Base-by-base conservation (phyloP, 2,113 vertebrate species). In the Otolemur garnettii region DNA sequence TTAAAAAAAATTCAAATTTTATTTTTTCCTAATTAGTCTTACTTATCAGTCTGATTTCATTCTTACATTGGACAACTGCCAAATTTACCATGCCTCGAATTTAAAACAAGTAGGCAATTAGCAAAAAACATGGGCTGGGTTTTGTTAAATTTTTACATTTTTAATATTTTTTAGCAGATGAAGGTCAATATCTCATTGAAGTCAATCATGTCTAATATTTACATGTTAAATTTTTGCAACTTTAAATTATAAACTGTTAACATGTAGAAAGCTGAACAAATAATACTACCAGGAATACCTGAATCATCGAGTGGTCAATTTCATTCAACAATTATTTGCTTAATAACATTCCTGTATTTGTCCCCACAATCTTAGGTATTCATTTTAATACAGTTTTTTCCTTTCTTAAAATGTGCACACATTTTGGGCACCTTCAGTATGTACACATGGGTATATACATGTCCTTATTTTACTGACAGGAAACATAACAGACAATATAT, bases 91-190 rank as follows among this genome's bases (percentile, higher is more conserved):
- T 86, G 50, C 30, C 78, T 71, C 30, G 1, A 66, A 83, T 93
- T 95, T 57, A 90, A 95, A 93, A 91, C 72, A 80, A 69, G 12
- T 69, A 90, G 68, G 38, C 53, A 94, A 60, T 86, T 92, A 60
- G 69, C 59, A 94, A 82, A 95, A 95, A 19, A 30, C 45, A 50
- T 77, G 4, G 19, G 5, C 1, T 53, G 10, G 72, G 57, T 72
- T 79, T 64, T 93, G 33, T 72, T 60, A 83, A 64, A 60, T 62
- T 87, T 79, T 59, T 60, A 87, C 24, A n/a, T 53, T 90, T 35
- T 33, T 78, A 19, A 28, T 71, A 74, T 71, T 74, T 90, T 91
- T 68, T 60, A 94, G 82, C 13, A 75, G 60, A 45, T 80, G 91
- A 85, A 53, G 4, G 8, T 83, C 8, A 93, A 42, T 1, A 78